phyloP scores from a whole-genome alignment of 2,113 vertebrate genomes.

The Alligator sinensis region DNA sequence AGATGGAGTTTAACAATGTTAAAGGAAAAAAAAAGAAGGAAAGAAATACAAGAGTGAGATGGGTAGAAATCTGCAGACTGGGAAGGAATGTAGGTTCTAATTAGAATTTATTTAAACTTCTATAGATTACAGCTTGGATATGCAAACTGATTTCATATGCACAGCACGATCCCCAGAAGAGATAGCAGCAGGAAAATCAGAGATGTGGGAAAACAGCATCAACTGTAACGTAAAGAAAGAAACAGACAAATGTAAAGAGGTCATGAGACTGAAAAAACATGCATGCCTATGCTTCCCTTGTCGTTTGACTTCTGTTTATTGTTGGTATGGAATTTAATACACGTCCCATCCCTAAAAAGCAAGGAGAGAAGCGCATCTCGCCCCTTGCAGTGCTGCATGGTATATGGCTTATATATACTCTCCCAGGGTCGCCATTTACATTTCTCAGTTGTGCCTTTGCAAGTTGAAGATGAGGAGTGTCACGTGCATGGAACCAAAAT shows the following conservation, averaged over 20 bases:
- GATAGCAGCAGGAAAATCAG: background rate
- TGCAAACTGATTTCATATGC: slow-evolving; percentile 4
- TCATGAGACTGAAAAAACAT: rapidly evolving
- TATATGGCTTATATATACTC: rapidly evolving
- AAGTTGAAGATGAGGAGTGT: background rate
- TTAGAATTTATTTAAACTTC: slow-evolving; percentile 47
- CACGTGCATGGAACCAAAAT: background rate
- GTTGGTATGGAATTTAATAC: background rate
- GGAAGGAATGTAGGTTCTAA: slow-evolving; percentile 70
- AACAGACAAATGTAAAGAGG: background rate
- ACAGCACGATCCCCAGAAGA: slow-evolving; percentile 8
- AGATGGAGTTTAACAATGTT: slow-evolving; percentile 15
- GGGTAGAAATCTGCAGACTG: slow-evolving; percentile 48
- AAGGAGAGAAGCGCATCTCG: background rate
- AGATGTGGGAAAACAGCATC: background rate
- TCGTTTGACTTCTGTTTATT: background rate
- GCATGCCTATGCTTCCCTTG: background rate
- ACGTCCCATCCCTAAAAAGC: background rate
- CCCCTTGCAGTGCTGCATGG: rapidly evolving
- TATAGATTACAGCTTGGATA: slow-evolving; percentile 35
- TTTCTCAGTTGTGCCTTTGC: background rate
- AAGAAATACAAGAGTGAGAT: background rate
- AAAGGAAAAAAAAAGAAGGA: background rate
- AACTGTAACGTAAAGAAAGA: background rate
- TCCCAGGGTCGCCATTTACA: background rate